Evolutionary conservation across 2,888 invertebrate genomes (phyloP), one percentile per base, ranked within the genome.

Genomic region (Asteroscopus sphinx): DNA sequence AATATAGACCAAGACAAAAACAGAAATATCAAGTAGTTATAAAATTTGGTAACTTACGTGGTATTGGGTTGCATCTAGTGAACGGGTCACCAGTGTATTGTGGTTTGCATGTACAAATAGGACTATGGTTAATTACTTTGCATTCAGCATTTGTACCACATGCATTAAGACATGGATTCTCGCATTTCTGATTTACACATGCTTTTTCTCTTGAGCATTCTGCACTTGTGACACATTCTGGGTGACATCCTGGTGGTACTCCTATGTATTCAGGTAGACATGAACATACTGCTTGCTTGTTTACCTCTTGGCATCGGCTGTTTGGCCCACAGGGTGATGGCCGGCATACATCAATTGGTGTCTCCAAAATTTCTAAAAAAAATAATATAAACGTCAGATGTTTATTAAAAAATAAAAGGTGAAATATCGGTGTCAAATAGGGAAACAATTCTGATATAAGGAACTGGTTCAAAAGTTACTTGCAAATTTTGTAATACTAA

Each of bases 281-380:
- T 9, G 97, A 96, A 81, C 98, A 98, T 3, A 96, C 96, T 0
- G 97, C 96, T 81, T 96, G 96, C 36, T 95, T 95, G 79, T 97
- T 97, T 26, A 95, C 92, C 83, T 96, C 96, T 60, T 96, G 95
- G 80, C 97, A 97, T 77, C 96, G 95, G 47, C 97, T 96, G 78
- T 97, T 97, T 28, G 97, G 95, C 45, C 97, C 97, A 83, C 97
- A 97, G 2, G 97, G 97, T 15, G 96, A 95, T 25, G 96, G 97
- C 56, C 94, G 92, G 77, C 97, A 97, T 0, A 96, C 96, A 77
- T 95, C 90, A 17, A 87, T 66, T 76, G 86, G 86, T 60, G 66
- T 73, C 36, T 89, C 80, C 44, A 69, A 58, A 28, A 83, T 76
- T 80, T 84, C 93, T 68, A 57, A 57, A 61, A 61, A 8, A 26